A percentile compares a stretch with the other conserved stretches of the same genome.
Evolutionary conservation across 2,888 invertebrate species (phyloP).

Genomic region (Melieria picta): DNA sequence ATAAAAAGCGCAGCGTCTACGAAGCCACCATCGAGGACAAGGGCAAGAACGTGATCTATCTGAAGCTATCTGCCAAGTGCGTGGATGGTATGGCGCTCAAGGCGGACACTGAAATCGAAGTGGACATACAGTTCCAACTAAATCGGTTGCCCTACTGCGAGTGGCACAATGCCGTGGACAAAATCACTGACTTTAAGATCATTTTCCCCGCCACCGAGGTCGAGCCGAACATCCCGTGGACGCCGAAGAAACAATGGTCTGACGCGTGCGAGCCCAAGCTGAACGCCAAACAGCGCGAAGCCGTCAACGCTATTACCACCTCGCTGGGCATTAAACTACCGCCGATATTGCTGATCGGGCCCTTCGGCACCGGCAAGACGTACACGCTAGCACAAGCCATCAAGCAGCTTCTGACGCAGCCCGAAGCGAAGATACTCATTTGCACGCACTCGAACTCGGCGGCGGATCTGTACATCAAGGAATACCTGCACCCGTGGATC

Average conservation of each 20-base stretch:
- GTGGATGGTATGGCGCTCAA: constrained; percentile 73
- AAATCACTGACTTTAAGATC: constrained; percentile 75
- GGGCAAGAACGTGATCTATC: constrained; percentile 80
- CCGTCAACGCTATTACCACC: constrained; percentile 80
- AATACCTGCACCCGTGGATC: constrained; percentile 82
- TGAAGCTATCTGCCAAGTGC: constrained; percentile 75
- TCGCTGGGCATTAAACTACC: constrained; percentile 72
- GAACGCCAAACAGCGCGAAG: constrained; percentile 82
- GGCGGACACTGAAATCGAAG: constrained; percentile 73
- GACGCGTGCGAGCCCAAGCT: constrained; percentile 72
- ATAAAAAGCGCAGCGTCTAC: constrained; percentile 70
- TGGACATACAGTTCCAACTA: constrained; percentile 83
- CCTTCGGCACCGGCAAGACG: constrained; percentile 90
- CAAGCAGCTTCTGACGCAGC: constrained; percentile 73
- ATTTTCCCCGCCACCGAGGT: constrained; percentile 77
- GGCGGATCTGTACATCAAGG: constrained; percentile 85
- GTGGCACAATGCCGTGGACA: constrained; percentile 85
- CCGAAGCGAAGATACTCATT: constrained; percentile 77
- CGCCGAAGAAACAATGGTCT: constrained; percentile 75
- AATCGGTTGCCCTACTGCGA: constrained; percentile 84
- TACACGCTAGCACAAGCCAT: constrained; percentile 83
- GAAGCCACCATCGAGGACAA: constrained; percentile 84
- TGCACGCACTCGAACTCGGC: constrained; percentile 91
- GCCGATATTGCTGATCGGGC: constrained; percentile 79
- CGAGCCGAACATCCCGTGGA: constrained; percentile 76